Evolutionary conservation across 1,140 invertebrate genomes (phyloP), one percentile per base, ranked within the genome.

Genomic region (Oryctes rhinoceros): DNA sequence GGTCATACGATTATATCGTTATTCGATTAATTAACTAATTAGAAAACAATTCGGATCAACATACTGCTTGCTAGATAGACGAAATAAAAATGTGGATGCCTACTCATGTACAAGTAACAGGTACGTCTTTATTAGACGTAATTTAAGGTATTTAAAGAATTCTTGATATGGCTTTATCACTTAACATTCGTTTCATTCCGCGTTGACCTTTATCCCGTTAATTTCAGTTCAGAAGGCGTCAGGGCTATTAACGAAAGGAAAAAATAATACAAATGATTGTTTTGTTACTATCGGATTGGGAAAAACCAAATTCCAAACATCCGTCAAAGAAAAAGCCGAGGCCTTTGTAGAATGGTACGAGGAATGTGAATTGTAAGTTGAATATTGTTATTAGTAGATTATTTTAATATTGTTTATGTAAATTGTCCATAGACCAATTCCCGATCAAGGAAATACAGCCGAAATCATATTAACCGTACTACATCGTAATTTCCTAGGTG

Each of bases 291-390:
- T 98, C 86, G 94, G 92, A 39, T 90, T 98, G 83, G 97, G 96
- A 30, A 98, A 98, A 90, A 96, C 97, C 87, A 98, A 97, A 90
- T 98, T 96, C 88, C 96, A 97, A 89, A 98, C 97, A 67, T 98
- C 97, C 74, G 93, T 97, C 80, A 97, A 98, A 89, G 95, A 98
- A 88, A 97, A 97, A 89, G 91, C 94, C 18, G 88, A 90, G 76
- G 91, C 93, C 82, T 93, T 93, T 86, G 94, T 96, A 20, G 96
- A 96, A 88, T 98, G 97, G 97, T 93, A 95, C 87, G 97, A 98
- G 89, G 96, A 98, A 91, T 98, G 97, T 89, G 97, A 98, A 89
- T 89, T 98, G 91, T 95, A 91, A 91, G 92, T 92, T 77, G 18
- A 39, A 76, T 37, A 39, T 81, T 79, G 76, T 71, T 20, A 71